Base-by-base conservation (phyloP, 64 coral and sea anemone species). In the Astreopora myriophthalma region DNA sequence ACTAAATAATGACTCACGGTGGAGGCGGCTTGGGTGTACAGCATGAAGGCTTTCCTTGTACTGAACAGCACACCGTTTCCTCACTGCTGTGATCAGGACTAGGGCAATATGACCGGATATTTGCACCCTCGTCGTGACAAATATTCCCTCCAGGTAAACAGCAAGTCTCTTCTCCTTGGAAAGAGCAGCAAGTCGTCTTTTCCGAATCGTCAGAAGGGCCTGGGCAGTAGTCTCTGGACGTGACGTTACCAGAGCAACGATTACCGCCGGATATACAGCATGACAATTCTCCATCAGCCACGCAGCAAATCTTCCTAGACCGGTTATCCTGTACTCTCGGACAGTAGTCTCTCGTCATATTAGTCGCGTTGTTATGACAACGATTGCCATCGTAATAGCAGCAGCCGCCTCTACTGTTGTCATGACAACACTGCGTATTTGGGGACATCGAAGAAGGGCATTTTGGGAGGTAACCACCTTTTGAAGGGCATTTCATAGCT, bases 241-340 rank as follows among this genome's bases (percentile, higher is more conserved):
- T 69, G 11, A 69, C 66, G 66, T 69, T 22, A 69, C 66, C 66
- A 69, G 10, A 24, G 22, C 66, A 69, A 69, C 66, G 66, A 69
- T 69, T 69, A n/a, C 66, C 66, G 14, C 66, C 66, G 27, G 66
- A 69, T 69, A 69, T 32, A 22, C 66, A 69, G 66, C 66, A 69
- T 24, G 66, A 69, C 23, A 24, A 8, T 69, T 69, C 66, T 69
- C 66, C 66, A 24, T 12, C 29, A 24, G 66, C 22, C 66, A 69
- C 66, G 66, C 66, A 69, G 22, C 66, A 69, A 5, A 33, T 27
- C 51, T 55, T 55, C 51, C 3, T 55, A 10, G 51, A 55, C 51
- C 17, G 51, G 51, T 55, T 1, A 55, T 55, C 51, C 17, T 55
- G 51, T 55, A 16, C 12, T 16, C 51, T 55, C 17, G 51, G 51